These are phyloP conservation scores for Lasioglossum pauxillum DNA, from an alignment of 2,888 invertebrate genomes.

Conservation along the genomic window DNA sequence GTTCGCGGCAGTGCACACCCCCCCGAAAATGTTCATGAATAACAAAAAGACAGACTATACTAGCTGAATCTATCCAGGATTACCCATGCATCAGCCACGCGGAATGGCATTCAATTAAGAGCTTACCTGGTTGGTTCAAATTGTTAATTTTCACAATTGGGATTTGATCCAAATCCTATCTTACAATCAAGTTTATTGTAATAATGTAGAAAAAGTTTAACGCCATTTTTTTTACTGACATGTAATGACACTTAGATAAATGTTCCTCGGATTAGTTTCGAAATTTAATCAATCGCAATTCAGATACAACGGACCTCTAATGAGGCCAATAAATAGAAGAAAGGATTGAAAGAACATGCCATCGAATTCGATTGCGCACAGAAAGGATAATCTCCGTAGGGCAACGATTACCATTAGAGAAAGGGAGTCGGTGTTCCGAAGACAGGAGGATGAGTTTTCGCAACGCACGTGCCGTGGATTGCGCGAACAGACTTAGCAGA, in stretches of 20 bases:
- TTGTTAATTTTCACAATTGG: neutral
- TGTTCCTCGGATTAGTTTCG: neutral
- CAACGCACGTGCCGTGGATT: conserved; percentile 82
- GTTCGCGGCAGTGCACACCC: neutral
- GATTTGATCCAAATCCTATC: neutral
- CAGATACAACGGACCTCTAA: neutral
- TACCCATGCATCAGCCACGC: conserved; percentile 62
- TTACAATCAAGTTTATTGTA: neutral
- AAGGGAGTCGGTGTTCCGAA: conserved; percentile 17
- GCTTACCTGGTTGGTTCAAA: conserved; percentile 9
- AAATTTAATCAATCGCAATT: neutral
- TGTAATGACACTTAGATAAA: neutral
- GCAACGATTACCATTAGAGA: conserved; percentile 20
- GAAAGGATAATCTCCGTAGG: conserved; percentile 9
- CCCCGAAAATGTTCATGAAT: conserved; percentile 74
- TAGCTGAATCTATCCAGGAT: conserved; percentile 53
- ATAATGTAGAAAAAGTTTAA: neutral
- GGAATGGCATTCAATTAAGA: conserved; percentile 63
- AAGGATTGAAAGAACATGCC: neutral
- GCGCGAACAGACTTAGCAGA: conserved; percentile 80
- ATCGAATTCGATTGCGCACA: neutral
- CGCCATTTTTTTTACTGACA: neutral
- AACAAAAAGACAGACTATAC: conserved; percentile 72
- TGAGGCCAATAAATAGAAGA: neutral
- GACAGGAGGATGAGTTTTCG: conserved; percentile 74